phyloP scores from a whole-genome alignment of 2,888 invertebrate species.

The Eupeodes latifasciatus region DNA sequence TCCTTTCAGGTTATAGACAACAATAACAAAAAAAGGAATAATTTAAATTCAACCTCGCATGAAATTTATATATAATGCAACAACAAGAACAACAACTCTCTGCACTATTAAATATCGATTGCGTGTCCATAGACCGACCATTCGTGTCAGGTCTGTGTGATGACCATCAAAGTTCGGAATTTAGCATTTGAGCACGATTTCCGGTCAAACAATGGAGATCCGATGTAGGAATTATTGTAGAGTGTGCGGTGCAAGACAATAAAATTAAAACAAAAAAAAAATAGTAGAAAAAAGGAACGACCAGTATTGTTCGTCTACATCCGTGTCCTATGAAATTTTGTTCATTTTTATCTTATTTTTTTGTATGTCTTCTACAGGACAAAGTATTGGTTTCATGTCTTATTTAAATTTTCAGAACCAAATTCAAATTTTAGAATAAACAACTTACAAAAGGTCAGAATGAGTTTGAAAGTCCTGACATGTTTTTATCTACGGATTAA shows the following conservation, averaged over 20 bases:
- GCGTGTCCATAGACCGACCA: slow-evolving; percentile 29
- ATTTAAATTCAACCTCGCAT: neutral
- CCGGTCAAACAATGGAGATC: slow-evolving; percentile 71
- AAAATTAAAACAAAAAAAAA: slow-evolving; percentile 47
- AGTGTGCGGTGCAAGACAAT: slow-evolving; percentile 44
- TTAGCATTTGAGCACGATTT: slow-evolving; percentile 73
- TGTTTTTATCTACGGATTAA: too few relatives aligned
- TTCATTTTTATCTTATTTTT: neutral
- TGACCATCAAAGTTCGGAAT: slow-evolving; percentile 65
- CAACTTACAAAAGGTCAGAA: too few relatives aligned
- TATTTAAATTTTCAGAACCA: too few relatives aligned
- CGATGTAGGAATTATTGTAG: slow-evolving; percentile 57
- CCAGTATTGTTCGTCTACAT: slow-evolving; percentile 44
- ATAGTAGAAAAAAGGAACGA: slow-evolving; percentile 18
- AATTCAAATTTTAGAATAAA: too few relatives aligned
- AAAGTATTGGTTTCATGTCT: neutral
- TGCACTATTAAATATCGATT: slow-evolving; percentile 62
- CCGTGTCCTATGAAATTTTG: slow-evolving; percentile 14
- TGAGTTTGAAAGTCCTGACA: too few relatives aligned
- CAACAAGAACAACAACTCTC: neutral
- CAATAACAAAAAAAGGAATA: neutral
- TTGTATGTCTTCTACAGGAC: neutral
- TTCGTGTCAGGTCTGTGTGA: slow-evolving; percentile 53
- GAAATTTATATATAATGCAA: slow-evolving; percentile 35
- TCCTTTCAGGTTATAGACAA: neutral